Percentiles rank a stretch among this genome's conserved stretches.
These are phyloP conservation scores for Lepidocyrtinus sp. DNA, from an alignment of 2,888 invertebrate genomes.

Conservation along the genomic window DNA sequence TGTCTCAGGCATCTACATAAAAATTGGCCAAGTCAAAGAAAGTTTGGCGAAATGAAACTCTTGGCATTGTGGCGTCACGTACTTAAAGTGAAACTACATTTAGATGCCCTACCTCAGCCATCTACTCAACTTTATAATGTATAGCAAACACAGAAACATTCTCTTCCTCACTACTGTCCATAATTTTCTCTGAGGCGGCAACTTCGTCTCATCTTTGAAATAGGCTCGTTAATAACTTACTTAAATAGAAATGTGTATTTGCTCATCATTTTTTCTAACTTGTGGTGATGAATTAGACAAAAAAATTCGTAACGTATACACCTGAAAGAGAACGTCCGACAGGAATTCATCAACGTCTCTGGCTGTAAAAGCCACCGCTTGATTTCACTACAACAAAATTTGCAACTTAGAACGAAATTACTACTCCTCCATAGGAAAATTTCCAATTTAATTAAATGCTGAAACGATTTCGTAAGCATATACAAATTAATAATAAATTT, in stretches of 20 bases:
- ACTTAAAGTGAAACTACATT: not conserved
- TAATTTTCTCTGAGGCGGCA: constrained; percentile 2
- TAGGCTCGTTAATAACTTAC: not conserved
- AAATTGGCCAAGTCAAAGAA: not conserved
- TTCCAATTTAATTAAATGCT: no score
- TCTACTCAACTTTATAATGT: not conserved
- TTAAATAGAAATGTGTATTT: constrained; percentile 6
- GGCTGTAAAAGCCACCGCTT: constrained; percentile 10
- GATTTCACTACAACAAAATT: constrained; percentile 22
- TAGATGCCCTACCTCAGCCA: not conserved
- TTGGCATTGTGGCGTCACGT: constrained; percentile 13
- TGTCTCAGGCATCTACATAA: not conserved
- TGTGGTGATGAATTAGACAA: not conserved
- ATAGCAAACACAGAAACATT: not conserved
- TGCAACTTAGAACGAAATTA: constrained; percentile 1
- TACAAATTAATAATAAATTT: not conserved
- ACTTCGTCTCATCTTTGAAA: constrained; percentile 4
- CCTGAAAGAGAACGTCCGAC: not conserved
- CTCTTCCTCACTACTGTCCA: not conserved
- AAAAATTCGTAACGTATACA: no score
- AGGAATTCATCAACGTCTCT: constrained; percentile 37
- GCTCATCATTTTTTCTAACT: not conserved
- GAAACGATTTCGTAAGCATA: not conserved
- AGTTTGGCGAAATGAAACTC: constrained; percentile 5
- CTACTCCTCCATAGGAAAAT: no score